phyloP scores from a whole-genome alignment of 2,113 vertebrate genomes.

The Chaetodon trifascialis region DNA sequence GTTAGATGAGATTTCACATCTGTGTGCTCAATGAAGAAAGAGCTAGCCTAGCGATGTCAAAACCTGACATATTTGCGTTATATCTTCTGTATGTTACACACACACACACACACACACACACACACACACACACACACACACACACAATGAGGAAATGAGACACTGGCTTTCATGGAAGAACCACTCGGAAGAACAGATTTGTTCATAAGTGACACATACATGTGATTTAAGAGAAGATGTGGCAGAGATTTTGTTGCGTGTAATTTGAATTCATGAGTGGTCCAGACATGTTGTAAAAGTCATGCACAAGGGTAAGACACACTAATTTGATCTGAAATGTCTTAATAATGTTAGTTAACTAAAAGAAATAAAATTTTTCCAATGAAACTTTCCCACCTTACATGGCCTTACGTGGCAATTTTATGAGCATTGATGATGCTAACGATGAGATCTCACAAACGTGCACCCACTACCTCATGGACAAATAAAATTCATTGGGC shows the following conservation, averaged over 20 bases:
- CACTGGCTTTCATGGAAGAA: too few species aligned
- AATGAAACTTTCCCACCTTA: background rate
- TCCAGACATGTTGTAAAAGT: background rate
- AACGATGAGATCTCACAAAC: background rate
- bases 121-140: background rate
- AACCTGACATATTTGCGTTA: background rate
- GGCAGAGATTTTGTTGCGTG: too few species aligned
- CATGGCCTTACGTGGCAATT: background rate
- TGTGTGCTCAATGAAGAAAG: too few species aligned
- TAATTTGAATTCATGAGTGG: too few species aligned
- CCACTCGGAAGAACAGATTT: background rate
- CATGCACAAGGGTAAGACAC: background rate
- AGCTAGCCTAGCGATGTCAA: too few species aligned
- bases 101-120: background rate
- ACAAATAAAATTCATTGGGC: background rate
- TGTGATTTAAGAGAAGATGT: background rate
- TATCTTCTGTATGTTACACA: background rate
- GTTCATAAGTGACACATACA: background rate
- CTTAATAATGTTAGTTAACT: too few species aligned
- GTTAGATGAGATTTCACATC: too few species aligned
- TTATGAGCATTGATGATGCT: background rate
- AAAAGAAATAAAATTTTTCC: background rate
- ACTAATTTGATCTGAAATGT: background rate
- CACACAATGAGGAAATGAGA: background rate
- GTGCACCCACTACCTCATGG: too few species aligned